A percentile compares a stretch with the other conserved stretches of the same genome.
These are phyloP conservation scores for Seriola dumerili DNA, from an alignment of 2,113 vertebrate species.

Conservation along the genomic window DNA sequence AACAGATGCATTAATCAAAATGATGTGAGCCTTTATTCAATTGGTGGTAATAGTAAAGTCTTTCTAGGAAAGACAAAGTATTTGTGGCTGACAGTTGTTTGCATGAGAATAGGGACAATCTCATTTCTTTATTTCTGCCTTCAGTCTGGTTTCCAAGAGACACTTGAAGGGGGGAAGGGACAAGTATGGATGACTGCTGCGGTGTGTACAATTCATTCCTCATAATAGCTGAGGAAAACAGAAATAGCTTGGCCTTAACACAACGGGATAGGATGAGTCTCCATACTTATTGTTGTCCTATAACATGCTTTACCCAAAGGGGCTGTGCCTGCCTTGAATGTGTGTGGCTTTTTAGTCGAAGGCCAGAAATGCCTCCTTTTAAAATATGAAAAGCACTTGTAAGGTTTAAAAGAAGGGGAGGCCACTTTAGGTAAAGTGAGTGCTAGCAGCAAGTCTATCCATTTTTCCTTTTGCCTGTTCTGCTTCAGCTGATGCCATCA, in stretches of 20 bases:
- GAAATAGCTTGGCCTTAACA: constrained; percentile 39
- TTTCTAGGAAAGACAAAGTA: background rate
- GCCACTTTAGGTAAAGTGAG: constrained; percentile 42
- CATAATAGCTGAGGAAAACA: constrained; percentile 19
- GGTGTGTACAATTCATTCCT: constrained; percentile 36
- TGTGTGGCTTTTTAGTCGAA: background rate
- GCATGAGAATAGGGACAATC: background rate
- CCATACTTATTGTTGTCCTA: constrained; percentile 20
- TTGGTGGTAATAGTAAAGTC: background rate
- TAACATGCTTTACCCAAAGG: constrained; percentile 31
- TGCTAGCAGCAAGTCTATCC: constrained; percentile 62
- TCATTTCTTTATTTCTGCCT: constrained; percentile 7
- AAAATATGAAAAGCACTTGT: constrained; percentile 44
- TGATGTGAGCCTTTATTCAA: background rate
- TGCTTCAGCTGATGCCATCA: constrained; percentile 73
- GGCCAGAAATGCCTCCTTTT: constrained; percentile 38
- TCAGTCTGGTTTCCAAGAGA: constrained; percentile 13
- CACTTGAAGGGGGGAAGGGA: constrained; percentile 11
- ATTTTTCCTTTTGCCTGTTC: constrained; percentile 62
- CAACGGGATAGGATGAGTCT: constrained; percentile 18
- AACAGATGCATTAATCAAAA: background rate
- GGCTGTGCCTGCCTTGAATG: constrained; percentile 3
- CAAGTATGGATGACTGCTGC: constrained; percentile 15
- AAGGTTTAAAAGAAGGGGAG: constrained; percentile 40
- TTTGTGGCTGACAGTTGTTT: constrained; percentile 1